A percentile compares a stretch with the other conserved stretches of the same genome.
Evolutionary conservation across 2,113 vertebrate species (phyloP).

Genomic region (Chrysochloris asiatica): DNA sequence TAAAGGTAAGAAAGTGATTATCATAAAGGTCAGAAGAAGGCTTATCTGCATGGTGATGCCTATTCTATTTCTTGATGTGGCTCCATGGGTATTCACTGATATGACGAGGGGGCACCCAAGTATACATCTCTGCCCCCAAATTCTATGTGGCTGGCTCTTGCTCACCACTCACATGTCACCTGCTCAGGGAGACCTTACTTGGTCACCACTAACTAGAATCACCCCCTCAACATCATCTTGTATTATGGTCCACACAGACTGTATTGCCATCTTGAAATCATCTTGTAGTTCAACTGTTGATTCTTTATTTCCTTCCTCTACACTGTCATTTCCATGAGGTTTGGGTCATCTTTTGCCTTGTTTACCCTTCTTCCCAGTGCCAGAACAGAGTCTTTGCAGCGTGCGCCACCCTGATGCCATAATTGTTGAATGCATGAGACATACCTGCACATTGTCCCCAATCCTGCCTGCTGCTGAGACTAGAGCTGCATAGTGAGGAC

Average conservation of each 20-base stretch:
- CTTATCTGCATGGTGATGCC: not conserved
- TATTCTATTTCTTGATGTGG: slow-evolving; percentile 3
- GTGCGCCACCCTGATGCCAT: not conserved
- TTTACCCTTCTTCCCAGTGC: not conserved
- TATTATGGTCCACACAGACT: not conserved
- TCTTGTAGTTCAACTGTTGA: not conserved
- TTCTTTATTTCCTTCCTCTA: not conserved
- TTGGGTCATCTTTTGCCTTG: not conserved
- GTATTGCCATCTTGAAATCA: not conserved
- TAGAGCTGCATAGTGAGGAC: not conserved
- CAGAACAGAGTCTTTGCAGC: not conserved
- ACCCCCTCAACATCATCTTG: not conserved
- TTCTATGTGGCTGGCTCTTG: not conserved
- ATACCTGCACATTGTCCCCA: not conserved
- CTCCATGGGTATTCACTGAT: not conserved
- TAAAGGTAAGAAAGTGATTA: not conserved
- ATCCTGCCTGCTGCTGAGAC: not conserved
- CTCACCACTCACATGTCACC: not conserved
- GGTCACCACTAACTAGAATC: not conserved
- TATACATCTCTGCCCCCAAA: not conserved
- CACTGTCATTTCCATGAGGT: not conserved
- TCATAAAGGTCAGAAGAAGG: not conserved
- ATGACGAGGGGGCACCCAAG: not conserved
- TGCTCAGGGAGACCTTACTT: not conserved
- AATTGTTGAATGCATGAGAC: not conserved